A percentile compares a stretch with the other conserved stretches of the same genome.
These are phyloP conservation scores for Priocnemis perturbator DNA, from an alignment of 2,888 invertebrate species.

Conservation along the genomic window DNA sequence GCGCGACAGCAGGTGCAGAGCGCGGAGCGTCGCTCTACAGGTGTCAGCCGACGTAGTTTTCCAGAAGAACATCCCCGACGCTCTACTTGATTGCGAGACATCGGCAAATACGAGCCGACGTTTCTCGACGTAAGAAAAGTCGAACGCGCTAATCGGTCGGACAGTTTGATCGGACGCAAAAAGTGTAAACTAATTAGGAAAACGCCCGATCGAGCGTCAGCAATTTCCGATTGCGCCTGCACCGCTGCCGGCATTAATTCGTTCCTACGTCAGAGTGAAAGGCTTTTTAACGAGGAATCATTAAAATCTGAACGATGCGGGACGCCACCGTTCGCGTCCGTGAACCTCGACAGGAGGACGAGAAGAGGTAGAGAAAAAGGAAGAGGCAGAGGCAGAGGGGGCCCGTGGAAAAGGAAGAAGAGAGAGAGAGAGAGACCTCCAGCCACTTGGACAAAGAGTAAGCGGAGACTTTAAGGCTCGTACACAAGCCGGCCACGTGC, in stretches of 20 bases:
- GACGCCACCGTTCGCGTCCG: background rate
- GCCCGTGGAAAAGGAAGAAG: background rate
- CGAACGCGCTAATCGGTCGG: too few species aligned
- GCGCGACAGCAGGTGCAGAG: too few species aligned
- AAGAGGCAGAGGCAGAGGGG: background rate
- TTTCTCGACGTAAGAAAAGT: too few species aligned
- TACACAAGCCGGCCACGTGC: constrained; percentile 50
- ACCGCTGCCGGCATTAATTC: constrained; percentile 20
- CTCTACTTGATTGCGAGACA: constrained; percentile 21
- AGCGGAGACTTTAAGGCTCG: constrained; percentile 27
- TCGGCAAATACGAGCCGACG: too few species aligned
- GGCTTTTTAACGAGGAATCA: constrained; percentile 30
- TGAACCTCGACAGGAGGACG: too few species aligned
- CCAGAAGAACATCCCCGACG: constrained; percentile 17
- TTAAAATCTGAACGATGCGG: constrained; percentile 36
- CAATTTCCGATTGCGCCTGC: background rate
- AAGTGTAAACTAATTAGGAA: too few species aligned
- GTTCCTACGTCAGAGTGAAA: constrained; percentile 29
- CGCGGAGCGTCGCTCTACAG: too few species aligned
- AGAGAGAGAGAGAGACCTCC: constrained; percentile 16
- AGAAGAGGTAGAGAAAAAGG: background rate
- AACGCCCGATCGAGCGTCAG: too few species aligned
- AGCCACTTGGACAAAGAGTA: constrained; percentile 26
- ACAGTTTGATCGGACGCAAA: too few species aligned
- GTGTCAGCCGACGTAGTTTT: background rate